Base-by-base conservation (phyloP, 2,797 vertebrate species). In the Podarcis lilfordi region DNA sequence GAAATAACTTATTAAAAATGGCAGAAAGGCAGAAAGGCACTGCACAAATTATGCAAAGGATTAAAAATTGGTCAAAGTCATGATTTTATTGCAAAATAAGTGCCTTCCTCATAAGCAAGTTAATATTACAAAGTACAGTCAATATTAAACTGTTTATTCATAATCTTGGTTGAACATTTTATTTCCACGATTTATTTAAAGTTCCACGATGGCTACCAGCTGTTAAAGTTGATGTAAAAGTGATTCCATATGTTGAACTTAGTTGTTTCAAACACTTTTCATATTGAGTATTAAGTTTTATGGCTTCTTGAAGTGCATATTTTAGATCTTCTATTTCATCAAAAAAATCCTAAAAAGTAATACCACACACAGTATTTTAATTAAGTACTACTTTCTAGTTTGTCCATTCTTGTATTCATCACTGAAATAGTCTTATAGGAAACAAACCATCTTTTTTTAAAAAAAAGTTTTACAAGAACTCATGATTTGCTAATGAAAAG, bases 271-370 rank as follows among this genome's bases (percentile, higher is more conserved):
- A 87, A 90, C 92, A 96, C 59, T 92, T 96, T 78, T 95, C 96
- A 61, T 96, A 96, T 23, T 95, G 85, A 89, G 94, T 91, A 74
- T 96, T 96, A 86, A 96, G 91, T 84, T 94, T 93, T 88, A 94
- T 8, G 21, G 94, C 94, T 82, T 95, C 93, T 92, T 95, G 95
- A 4, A 96, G 89, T 35, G 95, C 95, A 8, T 0, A 91, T 92
- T 96, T 96, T 91, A 96, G 91, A 90, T 96, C 96, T 94, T 96
- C 94, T 85, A 96, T 55, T 91, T 96, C 96, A 89, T 96, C 94
- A 90, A 96, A 96, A 94, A 96, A 96, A 21, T 91, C 96, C 96
- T 96, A 90, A 91, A 92, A 93, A 92, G 87, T 89, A 79, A 94
- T 89, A 82, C 21, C 6, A 5, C 1, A 89, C 61, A 81, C 68